These are phyloP conservation scores for Austrolebias charrua DNA, from an alignment of 2,797 vertebrate species.

Conservation along the genomic window DNA sequence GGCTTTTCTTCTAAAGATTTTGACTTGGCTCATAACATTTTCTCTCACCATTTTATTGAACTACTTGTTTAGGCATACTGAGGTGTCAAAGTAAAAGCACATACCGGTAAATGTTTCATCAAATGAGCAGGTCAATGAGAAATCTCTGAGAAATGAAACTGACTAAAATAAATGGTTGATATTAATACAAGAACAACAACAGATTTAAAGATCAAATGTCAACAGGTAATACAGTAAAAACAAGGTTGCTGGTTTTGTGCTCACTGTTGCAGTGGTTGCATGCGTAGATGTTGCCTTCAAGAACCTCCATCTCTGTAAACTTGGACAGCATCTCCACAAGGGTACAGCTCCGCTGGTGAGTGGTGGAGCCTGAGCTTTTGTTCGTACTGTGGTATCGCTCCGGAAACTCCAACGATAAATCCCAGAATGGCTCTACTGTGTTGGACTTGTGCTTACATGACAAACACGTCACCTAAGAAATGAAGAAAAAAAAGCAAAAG, in stretches of 20 bases:
- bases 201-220: too few species aligned
- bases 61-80: background rate
- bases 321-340: conserved; percentile 98
- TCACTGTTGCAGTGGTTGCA: conserved; percentile 99
- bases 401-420: conserved; percentile 96
- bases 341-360: conserved; percentile 88
- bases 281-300: conserved; percentile 96
- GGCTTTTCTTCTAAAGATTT: background rate
- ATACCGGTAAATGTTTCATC: background rate
- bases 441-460: conserved; percentile 98
- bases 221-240: too few species aligned
- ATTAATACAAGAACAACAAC: too few species aligned
- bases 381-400: conserved; percentile 92
- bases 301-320: conserved; percentile 97
- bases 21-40: background rate
- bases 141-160: background rate
- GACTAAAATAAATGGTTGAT: background rate
- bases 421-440: conserved; percentile 99
- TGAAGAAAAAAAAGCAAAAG: background rate
- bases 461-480: conserved; percentile 91
- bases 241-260: conserved; percentile 45
- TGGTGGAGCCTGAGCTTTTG: conserved; percentile 83
- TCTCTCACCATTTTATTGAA: background rate
- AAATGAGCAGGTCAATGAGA: background rate
- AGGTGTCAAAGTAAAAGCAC: background rate